phyloP scores from a whole-genome alignment of 2,888 invertebrate genomes.

The Digitonthophagus gazella region DNA sequence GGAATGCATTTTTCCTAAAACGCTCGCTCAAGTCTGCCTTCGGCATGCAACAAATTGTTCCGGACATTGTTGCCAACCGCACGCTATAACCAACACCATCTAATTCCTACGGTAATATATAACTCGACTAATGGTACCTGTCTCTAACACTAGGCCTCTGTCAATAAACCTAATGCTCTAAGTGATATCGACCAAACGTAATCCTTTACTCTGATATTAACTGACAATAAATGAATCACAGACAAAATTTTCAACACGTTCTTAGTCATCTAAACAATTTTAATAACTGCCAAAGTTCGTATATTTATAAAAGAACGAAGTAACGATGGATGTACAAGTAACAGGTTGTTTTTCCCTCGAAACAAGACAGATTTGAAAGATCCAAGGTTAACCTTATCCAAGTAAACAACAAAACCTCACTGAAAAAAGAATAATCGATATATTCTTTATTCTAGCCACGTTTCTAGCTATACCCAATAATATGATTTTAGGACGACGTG shows the following conservation, averaged over 20 bases:
- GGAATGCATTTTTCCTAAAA: not conserved
- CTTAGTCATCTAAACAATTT: too few species aligned
- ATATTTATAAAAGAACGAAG: not conserved
- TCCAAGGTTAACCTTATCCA: not conserved
- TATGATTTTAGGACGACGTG: not conserved
- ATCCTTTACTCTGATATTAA: not conserved
- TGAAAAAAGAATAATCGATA: too few species aligned
- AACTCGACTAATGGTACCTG: slow-evolving; percentile 10
- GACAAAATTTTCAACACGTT: too few species aligned
- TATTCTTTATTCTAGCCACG: too few species aligned
- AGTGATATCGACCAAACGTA: not conserved
- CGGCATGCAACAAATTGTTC: slow-evolving; percentile 15
- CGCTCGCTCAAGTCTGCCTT: not conserved
- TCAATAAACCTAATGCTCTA: slow-evolving; percentile 4
- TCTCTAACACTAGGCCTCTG: slow-evolving; percentile 6
- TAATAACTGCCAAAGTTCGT: not conserved
- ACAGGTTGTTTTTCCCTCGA: not conserved
- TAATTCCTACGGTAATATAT: slow-evolving; percentile 2
- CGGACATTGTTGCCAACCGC: slow-evolving; percentile 16
- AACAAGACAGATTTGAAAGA: too few species aligned
- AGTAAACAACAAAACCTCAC: too few species aligned
- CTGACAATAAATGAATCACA: too few species aligned
- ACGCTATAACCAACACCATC: not conserved
- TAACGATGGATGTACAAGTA: not conserved
- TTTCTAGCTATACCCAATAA: too few species aligned